Evolutionary conservation across 2,113 vertebrate species (phyloP).

Genomic region (Buteo buteo): DNA sequence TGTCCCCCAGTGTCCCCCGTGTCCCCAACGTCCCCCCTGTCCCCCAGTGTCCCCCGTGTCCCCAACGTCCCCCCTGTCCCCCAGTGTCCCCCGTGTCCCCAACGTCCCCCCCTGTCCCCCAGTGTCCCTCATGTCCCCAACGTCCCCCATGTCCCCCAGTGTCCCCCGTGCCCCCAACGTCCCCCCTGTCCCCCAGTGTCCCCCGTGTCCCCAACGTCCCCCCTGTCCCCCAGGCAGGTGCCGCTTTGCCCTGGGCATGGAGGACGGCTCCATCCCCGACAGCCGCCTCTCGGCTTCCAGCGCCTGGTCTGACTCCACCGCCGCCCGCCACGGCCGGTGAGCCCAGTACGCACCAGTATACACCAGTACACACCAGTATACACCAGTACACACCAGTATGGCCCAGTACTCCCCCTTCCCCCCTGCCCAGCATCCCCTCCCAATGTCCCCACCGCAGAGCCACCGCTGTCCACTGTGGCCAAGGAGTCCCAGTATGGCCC

Average conservation of each 20-base stretch:
- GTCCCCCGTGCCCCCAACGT: too few relatives aligned
- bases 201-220: too few relatives aligned
- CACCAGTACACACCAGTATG: neutral
- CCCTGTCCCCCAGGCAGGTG: conserved; percentile 78
- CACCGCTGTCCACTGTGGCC: neutral
- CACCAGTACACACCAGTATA: neutral
- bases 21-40: too few relatives aligned
- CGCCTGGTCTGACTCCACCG: conserved; percentile 92
- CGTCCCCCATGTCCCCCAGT: too few relatives aligned
- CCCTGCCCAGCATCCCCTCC: neutral
- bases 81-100: too few relatives aligned
- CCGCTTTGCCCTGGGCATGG: conserved; percentile 93
- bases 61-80: too few relatives aligned
- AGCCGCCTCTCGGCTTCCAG: conserved; percentile 89
- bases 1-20: too few relatives aligned
- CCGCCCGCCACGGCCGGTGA: conserved; percentile 90
- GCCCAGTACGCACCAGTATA: neutral
- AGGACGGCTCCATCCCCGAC: conserved; percentile 88
- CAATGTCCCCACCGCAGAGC: neutral
- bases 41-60: too few relatives aligned
- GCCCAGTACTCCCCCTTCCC: neutral
- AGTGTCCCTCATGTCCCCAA: too few relatives aligned
- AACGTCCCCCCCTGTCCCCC: too few relatives aligned
- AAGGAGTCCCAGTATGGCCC: neutral
- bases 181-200: too few relatives aligned